A percentile compares a stretch with the other conserved stretches of the same genome.
Evolutionary conservation across 2,113 vertebrate species (phyloP).

Genomic region (Carassius gibelio): DNA sequence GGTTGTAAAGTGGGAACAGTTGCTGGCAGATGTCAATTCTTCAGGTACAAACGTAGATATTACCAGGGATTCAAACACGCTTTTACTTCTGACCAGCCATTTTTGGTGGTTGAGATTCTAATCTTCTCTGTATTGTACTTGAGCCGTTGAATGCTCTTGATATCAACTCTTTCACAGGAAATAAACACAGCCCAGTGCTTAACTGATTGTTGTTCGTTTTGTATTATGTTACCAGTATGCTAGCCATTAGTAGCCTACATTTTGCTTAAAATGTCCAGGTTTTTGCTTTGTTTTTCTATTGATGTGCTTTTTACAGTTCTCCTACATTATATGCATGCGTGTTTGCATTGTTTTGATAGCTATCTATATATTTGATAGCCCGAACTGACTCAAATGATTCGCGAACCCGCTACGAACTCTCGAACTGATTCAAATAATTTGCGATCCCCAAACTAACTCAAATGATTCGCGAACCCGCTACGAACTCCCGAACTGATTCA

Average conservation of each 20-base stretch:
- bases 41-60: conserved; percentile 57
- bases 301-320: background rate
- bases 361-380: no score
- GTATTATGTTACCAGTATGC: background rate
- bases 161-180: conserved; percentile 69
- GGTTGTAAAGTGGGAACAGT: conserved; percentile 55
- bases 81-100: conserved; percentile 38
- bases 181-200: conserved; percentile 67
- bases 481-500: no score
- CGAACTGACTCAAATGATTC: no score
- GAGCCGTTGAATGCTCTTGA: conserved; percentile 65
- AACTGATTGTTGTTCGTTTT: conserved; percentile 5
- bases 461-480: no score
- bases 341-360: no score
- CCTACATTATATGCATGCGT: no score
- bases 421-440: no score
- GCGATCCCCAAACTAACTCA: no score
- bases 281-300: background rate
- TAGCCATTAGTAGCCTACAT: background rate
- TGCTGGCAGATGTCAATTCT: conserved; percentile 56
- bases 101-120: conserved; percentile 42
- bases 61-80: background rate
- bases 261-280: background rate
- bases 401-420: no score
- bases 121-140: conserved; percentile 40